Base-by-base conservation (phyloP, 2,113 vertebrate genomes). In the Perognathus longimembris region DNA sequence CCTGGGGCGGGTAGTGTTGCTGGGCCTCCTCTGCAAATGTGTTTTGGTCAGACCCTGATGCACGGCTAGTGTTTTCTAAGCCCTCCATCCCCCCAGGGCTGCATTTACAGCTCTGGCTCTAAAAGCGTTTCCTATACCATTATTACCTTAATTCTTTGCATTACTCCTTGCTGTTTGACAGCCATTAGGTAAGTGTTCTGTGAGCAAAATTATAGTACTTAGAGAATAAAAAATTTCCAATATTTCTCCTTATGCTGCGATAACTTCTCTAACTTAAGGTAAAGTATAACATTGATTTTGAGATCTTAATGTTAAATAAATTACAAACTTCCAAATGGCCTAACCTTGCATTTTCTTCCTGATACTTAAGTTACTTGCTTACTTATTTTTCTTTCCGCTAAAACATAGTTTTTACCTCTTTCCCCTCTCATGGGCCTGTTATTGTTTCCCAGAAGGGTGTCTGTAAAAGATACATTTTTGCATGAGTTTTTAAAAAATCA, bases 241-340 rank as follows among this genome's bases (percentile, higher is more conserved):
- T 87, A 88, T 75, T 82, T 87, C 85, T 12, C 28, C 70, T 61
- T 84, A 7, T 90, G 74, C 91, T 95, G 50, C 78, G 69, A 92
- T 82, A 87, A 85, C 85, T 93, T 76, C 61, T 86, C 59, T 89
- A 92, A 96, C 85, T 93, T 79, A 63, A 83, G 77, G 93, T 91
- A 81, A 94, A 63, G 50, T 76, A 79, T 45, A 85, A 95, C 90
- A 97, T 85, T 89, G 88, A 96, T 92, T 89, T 94, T 85, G 83
- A 93, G 73, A 86, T 95, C 92, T 94, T 21, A 18, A 83, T 91
- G 63, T 92, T 94, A 94, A 96, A 93, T 95, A 94, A 95, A 96
- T 93, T 75, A 85, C 36, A 80, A 92, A 24, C 22, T 83, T 91
- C 77, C 73, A 71, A 91, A 89, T 94, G 74, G 61, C 38, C 91